A percentile compares a stretch with the other conserved stretches of the same genome.
Evolutionary conservation across 1,140 invertebrate genomes (phyloP).

Genomic region (Scaptodrosophila lebanonensis): DNA sequence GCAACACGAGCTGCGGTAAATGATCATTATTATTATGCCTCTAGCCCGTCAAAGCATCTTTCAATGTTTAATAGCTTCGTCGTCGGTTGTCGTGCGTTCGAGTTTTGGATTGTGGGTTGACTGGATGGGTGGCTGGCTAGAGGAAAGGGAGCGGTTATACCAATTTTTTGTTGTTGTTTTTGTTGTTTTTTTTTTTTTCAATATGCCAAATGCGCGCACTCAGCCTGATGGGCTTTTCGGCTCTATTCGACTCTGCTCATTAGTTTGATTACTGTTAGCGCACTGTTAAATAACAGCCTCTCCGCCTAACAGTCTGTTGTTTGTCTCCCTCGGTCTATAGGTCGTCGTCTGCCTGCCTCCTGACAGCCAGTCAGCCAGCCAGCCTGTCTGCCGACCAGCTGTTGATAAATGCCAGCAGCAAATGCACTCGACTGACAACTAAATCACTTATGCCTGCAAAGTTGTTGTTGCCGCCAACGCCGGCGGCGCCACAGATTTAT

Average conservation of each 20-base stretch:
- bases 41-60: too few relatives aligned
- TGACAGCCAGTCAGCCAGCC: not conserved
- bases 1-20: too few relatives aligned
- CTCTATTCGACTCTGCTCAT: constrained; percentile 45
- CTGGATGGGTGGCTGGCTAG: too few relatives aligned
- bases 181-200: too few relatives aligned
- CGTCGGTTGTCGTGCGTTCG: too few relatives aligned
- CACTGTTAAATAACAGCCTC: too few relatives aligned
- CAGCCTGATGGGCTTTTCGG: constrained; percentile 16
- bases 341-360: not conserved
- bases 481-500: constrained; percentile 57
- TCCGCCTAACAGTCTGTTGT: constrained; percentile 70
- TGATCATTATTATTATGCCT: too few relatives aligned
- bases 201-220: constrained; percentile 2
- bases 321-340: constrained; percentile 3
- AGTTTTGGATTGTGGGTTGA: too few relatives aligned
- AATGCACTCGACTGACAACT: constrained; percentile 71
- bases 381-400: too few relatives aligned
- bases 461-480: not conserved
- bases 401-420: constrained; percentile 57
- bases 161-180: too few relatives aligned
- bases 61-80: too few relatives aligned
- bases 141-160: too few relatives aligned
- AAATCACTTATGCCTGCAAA: constrained; percentile 54
- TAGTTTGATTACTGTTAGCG: constrained; percentile 73